Base-by-base conservation (phyloP, 2,797 vertebrate species). In the Mormyrops boulengeri region DNA sequence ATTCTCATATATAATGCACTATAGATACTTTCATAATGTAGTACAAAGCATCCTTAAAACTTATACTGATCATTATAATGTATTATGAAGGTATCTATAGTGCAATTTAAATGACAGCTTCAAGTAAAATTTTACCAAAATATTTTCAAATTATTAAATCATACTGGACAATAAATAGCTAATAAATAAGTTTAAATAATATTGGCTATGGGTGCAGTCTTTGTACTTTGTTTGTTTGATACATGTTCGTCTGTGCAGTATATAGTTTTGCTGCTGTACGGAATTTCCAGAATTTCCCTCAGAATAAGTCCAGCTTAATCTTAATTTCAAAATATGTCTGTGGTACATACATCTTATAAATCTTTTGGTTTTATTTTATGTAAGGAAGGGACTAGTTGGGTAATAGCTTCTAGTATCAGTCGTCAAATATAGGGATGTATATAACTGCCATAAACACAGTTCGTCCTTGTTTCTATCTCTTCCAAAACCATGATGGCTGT, bases 381-480 rank as follows among this genome's bases (percentile, higher is more conserved):
- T 60, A 87, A 69, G 69, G 55, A 88, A 88, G 69, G n/a, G 85
- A 88, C 57, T 52, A 85, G 77, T 88, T 88, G 88, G 94, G 93
- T 94, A 95, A 94, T 94, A 92, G 92, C 93, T 93, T 93, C 77
- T 91, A 92, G 94, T 94, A 94, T 96, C 92, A 57, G 80, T 80
- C 80, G 69, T 92, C 91, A 95, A 94, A 94, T 96, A 94, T 88
- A 91, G 88, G 90, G 93, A 95, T 93, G 92, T 92, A 95, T 94
- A 95, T 92, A 91, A 94, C 93, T 94, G 93, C 92, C 90, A 93
- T 92, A 95, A 96, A 95, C 93, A 94, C 93, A 92, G 86, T 93
- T 92, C 95, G 95, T 95, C 92, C 93, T 92, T 93, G 94, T 87
- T 12, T 91, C 94, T 95, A 96, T 96, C 96, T 95, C 92, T 92